Conservation (phyloP, 2,888 invertebrate species). For the Dryomyza anilis region DNA sequence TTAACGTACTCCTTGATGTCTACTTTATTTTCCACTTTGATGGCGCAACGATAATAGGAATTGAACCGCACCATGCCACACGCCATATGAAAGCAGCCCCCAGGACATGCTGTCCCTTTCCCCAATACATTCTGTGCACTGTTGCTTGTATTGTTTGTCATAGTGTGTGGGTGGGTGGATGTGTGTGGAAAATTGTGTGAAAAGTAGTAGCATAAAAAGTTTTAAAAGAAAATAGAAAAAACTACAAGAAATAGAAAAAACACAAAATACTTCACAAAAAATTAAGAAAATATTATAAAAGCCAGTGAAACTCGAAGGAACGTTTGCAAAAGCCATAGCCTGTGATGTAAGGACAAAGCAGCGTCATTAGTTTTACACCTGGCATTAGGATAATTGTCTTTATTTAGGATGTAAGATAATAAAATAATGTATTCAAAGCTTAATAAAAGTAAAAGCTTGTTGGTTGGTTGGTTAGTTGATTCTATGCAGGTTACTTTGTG, state of each 20-base stretch:
- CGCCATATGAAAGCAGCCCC: background rate
- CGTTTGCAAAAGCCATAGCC: background rate
- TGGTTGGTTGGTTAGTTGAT: background rate
- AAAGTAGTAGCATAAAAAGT: background rate
- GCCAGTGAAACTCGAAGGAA: background rate
- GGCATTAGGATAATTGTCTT: constrained; percentile 15
- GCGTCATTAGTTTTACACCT: constrained; percentile 14
- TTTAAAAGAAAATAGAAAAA: background rate
- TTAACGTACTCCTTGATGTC: constrained; percentile 22
- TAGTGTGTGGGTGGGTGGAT: background rate
- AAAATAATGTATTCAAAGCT: constrained; percentile 12
- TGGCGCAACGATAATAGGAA: constrained; percentile 22
- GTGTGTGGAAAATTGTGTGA: background rate
- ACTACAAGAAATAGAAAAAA: background rate
- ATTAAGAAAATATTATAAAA: background rate
- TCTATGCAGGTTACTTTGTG: background rate
- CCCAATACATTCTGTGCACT: background rate
- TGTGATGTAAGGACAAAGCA: background rate
- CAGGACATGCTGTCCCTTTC: background rate
- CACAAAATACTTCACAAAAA: background rate
- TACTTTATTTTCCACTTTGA: constrained; percentile 26
- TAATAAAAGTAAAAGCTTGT: background rate
- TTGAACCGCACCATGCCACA: constrained; percentile 12
- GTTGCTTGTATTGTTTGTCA: constrained; percentile 16
- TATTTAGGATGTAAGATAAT: constrained; percentile 15